Evolutionary conservation across 2,113 vertebrate species (phyloP).

Genomic region (Pristiophorus japonicus): DNA sequence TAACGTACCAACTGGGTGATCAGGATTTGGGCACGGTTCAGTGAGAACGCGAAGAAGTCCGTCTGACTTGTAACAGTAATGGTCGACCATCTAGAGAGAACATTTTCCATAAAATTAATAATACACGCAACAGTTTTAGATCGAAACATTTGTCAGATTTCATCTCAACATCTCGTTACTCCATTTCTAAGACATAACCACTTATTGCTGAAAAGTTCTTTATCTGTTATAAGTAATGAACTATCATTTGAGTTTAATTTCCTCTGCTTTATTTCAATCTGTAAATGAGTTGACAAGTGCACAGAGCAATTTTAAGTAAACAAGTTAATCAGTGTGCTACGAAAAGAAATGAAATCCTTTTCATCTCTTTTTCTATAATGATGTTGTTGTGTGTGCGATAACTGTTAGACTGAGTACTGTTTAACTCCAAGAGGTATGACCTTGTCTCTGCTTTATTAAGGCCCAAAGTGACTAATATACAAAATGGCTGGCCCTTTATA

Average conservation of each 20-base stretch:
- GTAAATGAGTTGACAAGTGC: background rate
- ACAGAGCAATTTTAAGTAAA: background rate
- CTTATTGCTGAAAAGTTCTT: background rate
- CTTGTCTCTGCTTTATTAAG: too few relatives aligned
- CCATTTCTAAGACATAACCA: background rate
- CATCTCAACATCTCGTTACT: background rate
- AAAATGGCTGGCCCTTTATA: too few relatives aligned
- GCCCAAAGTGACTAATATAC: too few relatives aligned
- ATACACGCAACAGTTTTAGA: background rate
- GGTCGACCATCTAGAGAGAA: slow-evolving; percentile 76
- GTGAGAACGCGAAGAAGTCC: slow-evolving; percentile 78
- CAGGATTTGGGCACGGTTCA: slow-evolving; percentile 61
- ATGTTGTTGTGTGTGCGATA: too few relatives aligned
- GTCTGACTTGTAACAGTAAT: slow-evolving; percentile 94
- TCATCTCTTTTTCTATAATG: background rate
- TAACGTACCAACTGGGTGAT: slow-evolving; percentile 56
- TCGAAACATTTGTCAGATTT: background rate
- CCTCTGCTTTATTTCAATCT: background rate
- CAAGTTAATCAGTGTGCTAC: background rate
- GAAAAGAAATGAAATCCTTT: background rate
- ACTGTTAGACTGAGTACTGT: too few relatives aligned
- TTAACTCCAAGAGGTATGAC: too few relatives aligned
- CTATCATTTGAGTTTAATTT: background rate
- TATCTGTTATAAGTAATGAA: background rate
- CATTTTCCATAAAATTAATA: background rate